Evolutionary conservation across 2,888 invertebrate genomes (phyloP).

Genomic region (Ormyrus nitidulus): DNA sequence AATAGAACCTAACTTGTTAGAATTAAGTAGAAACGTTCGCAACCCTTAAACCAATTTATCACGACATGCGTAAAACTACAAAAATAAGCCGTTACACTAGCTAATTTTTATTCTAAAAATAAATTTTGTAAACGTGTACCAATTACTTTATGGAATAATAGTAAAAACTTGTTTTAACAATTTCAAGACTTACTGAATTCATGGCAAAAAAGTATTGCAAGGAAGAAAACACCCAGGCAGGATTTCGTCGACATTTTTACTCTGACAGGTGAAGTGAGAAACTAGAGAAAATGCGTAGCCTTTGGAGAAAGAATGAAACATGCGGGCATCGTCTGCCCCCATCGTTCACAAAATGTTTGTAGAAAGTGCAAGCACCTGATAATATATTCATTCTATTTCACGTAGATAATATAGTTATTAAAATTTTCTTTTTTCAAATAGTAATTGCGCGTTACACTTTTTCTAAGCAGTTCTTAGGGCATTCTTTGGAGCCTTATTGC

Average conservation of each 20-base stretch:
- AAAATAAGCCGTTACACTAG: too few species aligned
- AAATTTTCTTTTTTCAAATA: conserved; percentile 34
- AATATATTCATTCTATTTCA: conserved; percentile 41
- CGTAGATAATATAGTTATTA: conserved; percentile 29
- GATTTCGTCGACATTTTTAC: conserved; percentile 57
- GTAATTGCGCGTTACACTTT: background rate
- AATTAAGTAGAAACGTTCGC: too few species aligned
- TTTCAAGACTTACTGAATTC: conserved; percentile 31
- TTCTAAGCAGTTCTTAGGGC: conserved; percentile 20
- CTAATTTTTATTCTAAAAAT: too few species aligned
- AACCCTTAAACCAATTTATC: too few species aligned
- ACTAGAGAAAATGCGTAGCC: conserved; percentile 56
- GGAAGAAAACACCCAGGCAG: background rate
- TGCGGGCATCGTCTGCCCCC: conserved; percentile 52
- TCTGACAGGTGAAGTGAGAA: conserved; percentile 52
- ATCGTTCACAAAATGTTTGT: conserved; percentile 38
- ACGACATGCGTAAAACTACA: too few species aligned
- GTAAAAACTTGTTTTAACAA: too few species aligned
- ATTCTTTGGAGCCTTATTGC: background rate
- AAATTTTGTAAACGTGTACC: too few species aligned
- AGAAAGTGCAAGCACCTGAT: conserved; percentile 53
- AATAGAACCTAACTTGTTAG: too few species aligned
- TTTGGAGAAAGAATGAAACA: conserved; percentile 25
- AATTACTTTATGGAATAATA: too few species aligned
- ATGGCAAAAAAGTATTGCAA: conserved; percentile 17